Percentiles rank a stretch among this genome's conserved stretches.
These are phyloP conservation scores for Pungitius pungitius DNA, from an alignment of 2,113 vertebrate genomes.

Conservation along the genomic window DNA sequence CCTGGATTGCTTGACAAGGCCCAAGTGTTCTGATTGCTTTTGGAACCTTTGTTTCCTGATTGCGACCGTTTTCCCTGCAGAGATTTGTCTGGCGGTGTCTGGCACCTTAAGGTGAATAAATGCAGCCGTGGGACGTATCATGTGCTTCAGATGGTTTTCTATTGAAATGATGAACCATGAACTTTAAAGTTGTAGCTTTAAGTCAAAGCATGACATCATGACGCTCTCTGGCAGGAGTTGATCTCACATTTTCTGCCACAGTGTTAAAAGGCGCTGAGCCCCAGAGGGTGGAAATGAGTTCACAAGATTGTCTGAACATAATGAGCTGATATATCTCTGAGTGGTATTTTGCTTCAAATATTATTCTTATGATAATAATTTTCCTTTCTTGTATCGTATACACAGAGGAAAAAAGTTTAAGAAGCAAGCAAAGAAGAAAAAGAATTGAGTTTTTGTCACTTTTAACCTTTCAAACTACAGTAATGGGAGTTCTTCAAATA, in stretches of 20 bases:
- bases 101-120: conserved; percentile 38
- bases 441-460: conserved; percentile 19
- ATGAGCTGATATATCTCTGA: conserved; percentile 38
- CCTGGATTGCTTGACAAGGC: conserved; percentile 7
- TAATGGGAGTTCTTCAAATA: conserved; percentile 31
- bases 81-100: conserved; percentile 12
- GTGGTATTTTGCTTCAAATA: conserved; percentile 39
- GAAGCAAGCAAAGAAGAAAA: conserved; percentile 23
- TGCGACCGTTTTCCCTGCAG: conserved; percentile 21
- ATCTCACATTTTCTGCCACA: conserved; percentile 44
- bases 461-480: conserved; percentile 6
- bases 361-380: conserved; percentile 22
- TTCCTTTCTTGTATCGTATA: background rate
- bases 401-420: conserved; percentile 14
- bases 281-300: conserved; percentile 44
- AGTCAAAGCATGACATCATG: conserved; percentile 61
- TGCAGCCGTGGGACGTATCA: conserved; percentile 32
- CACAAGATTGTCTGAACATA: conserved; percentile 50
- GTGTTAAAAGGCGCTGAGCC: conserved; percentile 37
- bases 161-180: conserved; percentile 48
- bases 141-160: conserved; percentile 35
- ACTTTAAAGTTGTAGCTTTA: conserved; percentile 54
- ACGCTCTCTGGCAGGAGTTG: conserved; percentile 44
- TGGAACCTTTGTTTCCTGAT: conserved; percentile 16
- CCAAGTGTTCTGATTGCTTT: conserved; percentile 1